Evolutionary conservation across 1,140 invertebrate genomes (phyloP), one percentile per base, ranked within the genome.

Genomic region (Aphelinus atriplicis): DNA sequence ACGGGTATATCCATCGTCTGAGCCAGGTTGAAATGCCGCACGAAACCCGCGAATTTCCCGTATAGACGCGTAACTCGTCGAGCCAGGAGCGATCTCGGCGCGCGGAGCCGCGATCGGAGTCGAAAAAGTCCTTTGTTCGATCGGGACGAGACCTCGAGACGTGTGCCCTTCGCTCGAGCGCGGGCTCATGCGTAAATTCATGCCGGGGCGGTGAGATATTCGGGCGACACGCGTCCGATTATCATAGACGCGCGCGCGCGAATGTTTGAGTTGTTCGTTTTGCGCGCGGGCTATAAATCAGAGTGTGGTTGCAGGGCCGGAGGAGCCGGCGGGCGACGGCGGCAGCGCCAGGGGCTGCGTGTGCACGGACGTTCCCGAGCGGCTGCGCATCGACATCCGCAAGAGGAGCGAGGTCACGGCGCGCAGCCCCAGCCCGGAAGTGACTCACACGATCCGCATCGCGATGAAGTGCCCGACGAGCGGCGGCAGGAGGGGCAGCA

Each of bases 381-480:
- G 83, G 64, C 67, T 84, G 2, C 80, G 81, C 7, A 79, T 83
- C 42, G 78, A 82, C 76, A 79, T 84, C 72, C 79, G 77, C 55
- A 79, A 80, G 69, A 78, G 81, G n/a, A 80, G 76, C 10, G 80
- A 84, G 66, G 64, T 81, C 51, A 73, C 65, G 43, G 73, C 84
- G 55, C 75, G 81, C 2, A 80, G 78, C n/a, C 73, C 78, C 2
- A 85, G 84, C 73, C 83, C 85, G 79, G 83, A 85, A 82, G 81
- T 84, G 80, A 85, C 81, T 80, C 84, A 84, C 62, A 83, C 80
- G 7, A 85, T 85, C 76, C 79, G 82, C 50, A 85, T 86, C 65
- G 84, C 83, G 67, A 84, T 85, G 84, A 84, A 84, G 77, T 85
- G 83, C 72, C 81, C 26, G 26, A 79, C 61, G 83, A 77, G 4